A percentile compares a stretch with the other conserved stretches of the same genome.
These are phyloP conservation scores for Myxocyprinus asiaticus DNA, from an alignment of 2,113 vertebrate genomes.

Conservation along the genomic window DNA sequence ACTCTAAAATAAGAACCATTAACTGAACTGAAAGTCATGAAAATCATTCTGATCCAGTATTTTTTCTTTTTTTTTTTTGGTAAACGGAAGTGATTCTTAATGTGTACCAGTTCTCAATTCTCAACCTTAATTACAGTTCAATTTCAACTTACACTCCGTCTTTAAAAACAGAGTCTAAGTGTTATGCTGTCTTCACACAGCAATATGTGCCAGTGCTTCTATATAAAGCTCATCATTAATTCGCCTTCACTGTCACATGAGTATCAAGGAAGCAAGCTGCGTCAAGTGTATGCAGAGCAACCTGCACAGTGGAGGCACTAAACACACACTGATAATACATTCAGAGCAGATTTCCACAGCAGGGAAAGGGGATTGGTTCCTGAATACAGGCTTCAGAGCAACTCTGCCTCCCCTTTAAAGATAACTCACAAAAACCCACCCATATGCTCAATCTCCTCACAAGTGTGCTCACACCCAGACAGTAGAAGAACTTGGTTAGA, in stretches of 20 bases:
- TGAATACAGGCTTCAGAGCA: not conserved
- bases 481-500: not conserved
- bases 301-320: conserved; percentile 14
- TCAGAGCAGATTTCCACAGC: conserved; percentile 39
- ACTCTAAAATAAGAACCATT: no score
- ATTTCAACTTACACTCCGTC: not conserved
- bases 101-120: no score
- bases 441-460: not conserved
- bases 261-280: conserved; percentile 4
- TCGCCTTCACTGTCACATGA: conserved; percentile 32
- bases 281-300: conserved; percentile 32
- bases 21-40: no score
- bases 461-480: not conserved
- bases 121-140: not conserved
- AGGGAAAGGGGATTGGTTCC: not conserved
- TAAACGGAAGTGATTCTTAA: no score
- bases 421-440: not conserved
- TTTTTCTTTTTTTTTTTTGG: no score
- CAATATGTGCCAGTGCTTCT: conserved; percentile 24
- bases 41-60: no score
- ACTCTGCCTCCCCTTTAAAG: not conserved
- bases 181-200: conserved; percentile 1
- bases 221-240: conserved; percentile 33
- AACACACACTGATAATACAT: conserved; percentile 39
- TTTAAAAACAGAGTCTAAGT: not conserved